Evolutionary conservation across 1,140 invertebrate genomes (phyloP), one percentile per base, ranked within the genome.

Genomic region (Ips nitidus): DNA sequence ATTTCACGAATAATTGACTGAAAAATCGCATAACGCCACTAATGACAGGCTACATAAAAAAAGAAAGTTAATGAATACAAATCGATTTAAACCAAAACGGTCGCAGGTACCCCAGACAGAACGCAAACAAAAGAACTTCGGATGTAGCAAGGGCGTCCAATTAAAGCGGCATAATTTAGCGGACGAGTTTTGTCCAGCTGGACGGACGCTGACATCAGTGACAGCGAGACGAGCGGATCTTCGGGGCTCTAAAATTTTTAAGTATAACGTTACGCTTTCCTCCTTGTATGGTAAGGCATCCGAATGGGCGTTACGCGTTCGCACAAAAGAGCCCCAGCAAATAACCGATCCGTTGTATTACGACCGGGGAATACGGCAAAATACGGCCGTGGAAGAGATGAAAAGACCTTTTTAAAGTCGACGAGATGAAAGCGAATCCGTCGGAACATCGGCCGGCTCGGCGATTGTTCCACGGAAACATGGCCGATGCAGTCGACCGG

Each of bases 331-430:
- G 69, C 69, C 62, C 71, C 71, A 63, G 71, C 71, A 72, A 72
- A 72, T 72, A 72, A 72, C 61, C 61, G 63, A 69, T 72, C 69
- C 66, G 69, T 69, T 73, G 72, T 70, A 73, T 71, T 69, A 73
- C 69, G 70, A 71, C 61, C 41, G 61, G 66, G 67, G 55, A 8
- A 22, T 2, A 50, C 47, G 52, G 22, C 22, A 22, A 22, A 55
- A 72, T 72, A 69, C 71, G 61, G 67, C 66, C 57, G 59, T 42
- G 45, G 52, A 73, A 61, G 72, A 72, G 71, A 72, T 72, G 71
- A 72, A 72, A 72, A 72, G 62, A 52, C 66, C 66, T 72, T 72
- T 72, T 72, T 72, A 55, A 72, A 72, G 71, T 72, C 71, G 61
- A 45, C 63, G 22, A 68, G 50, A 69, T 69, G 69, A 73, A 62